Conservation (phyloP, 2,797 vertebrate species). For the Glyptemys insculpta region DNA sequence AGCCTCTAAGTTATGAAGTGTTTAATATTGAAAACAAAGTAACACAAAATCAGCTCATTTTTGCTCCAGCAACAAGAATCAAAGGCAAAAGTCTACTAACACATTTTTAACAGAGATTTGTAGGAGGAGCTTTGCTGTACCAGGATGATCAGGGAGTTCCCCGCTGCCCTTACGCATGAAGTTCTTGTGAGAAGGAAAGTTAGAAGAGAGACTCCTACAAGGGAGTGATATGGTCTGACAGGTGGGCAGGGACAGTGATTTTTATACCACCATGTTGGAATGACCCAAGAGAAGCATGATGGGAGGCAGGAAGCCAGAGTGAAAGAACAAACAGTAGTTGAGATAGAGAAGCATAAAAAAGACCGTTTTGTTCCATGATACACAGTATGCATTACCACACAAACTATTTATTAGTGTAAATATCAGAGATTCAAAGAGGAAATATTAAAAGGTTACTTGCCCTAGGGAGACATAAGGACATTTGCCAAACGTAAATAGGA, state of each 20-base stretch:
- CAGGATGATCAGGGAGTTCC: rapidly evolving
- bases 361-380: background rate
- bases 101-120: background rate
- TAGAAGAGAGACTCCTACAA: background rate
- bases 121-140: rapidly evolving
- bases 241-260: background rate
- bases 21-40: background rate
- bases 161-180: rapidly evolving
- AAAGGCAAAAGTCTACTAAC: background rate
- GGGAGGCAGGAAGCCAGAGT: background rate
- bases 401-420: background rate
- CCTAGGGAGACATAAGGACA: constrained; percentile 32
- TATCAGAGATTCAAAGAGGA: background rate
- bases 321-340: background rate
- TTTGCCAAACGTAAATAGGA: constrained; percentile 61
- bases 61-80: background rate
- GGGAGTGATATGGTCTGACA: background rate
- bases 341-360: background rate
- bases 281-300: background rate
- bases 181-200: background rate
- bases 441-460: constrained; percentile 37
- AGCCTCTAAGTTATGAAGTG: background rate
- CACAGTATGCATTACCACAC: background rate
- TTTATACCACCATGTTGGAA: background rate
- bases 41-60: rapidly evolving